Base-by-base conservation (phyloP, 2,888 invertebrate species). In the Steinernema hermaphroditum region DNA sequence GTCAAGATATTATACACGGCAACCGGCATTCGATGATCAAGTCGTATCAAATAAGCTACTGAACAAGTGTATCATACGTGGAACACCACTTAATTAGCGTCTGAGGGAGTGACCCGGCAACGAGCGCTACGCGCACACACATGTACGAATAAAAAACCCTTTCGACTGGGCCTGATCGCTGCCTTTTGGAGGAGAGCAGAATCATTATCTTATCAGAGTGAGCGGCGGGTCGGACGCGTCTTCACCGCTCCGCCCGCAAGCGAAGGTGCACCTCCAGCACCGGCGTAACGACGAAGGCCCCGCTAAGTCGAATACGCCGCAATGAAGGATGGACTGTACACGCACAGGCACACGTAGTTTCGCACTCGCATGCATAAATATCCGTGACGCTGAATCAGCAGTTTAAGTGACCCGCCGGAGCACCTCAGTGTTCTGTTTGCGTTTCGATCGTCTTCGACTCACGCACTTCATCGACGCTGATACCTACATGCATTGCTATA, bases 1-100 rank as follows among this genome's bases (percentile, higher is more conserved):
- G 6, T 22, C 54, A 54, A 54, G 54, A 54, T 54, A 54, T 54
- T 54, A 54, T 54, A 27, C 54, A 54, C 54, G 54, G 54, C 54
- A 54, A 16, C 54, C 54, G 27, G 54, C 54, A 54, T 24, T 54
- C 54, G 54, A 54, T 27, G 27, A 54, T 46, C 46, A 16, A 46
- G 16, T 41, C 9, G 43, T 16, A 19, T 46, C 22, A 19, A 6
- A 46, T 19, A 19, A 46, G 46, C 9, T 6, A 46, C 6, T 46
- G 16, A 46, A 46, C 46, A 6, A 46, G 8, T 16, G 9, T 46
- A 46, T 19, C n/a, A 19, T 24, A 22, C 54, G 6, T 54, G 14
- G n/a, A n/a, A n/a, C n/a, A n/a, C n/a, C n/a, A n/a, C 54, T 27
- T 24, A 54, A 12, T 54, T 37, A 37, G 37, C 37, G 54, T 4